A percentile compares a stretch with the other conserved stretches of the same genome.
Conservation (phyloP, 2,113 vertebrate genomes). For the Erpornis zantholeuca region DNA sequence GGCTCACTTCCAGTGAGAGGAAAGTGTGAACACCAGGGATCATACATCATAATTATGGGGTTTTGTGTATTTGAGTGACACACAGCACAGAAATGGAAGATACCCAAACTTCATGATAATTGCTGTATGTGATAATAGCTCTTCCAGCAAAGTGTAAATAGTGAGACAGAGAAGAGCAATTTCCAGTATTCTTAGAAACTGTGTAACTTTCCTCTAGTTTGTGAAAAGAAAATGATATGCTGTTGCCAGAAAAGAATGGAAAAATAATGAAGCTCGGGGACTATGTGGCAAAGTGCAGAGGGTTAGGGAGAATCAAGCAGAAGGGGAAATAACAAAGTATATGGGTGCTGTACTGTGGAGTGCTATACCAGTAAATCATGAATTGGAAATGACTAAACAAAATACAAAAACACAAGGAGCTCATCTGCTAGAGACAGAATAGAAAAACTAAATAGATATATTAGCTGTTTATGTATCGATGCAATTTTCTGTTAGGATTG, state of each 20-base stretch:
- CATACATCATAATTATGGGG: not conserved
- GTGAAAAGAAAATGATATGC: not conserved
- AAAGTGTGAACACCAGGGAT: not conserved
- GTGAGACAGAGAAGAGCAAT: not conserved
- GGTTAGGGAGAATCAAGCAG: not conserved
- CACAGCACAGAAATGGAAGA: not conserved
- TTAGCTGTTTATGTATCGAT: not conserved
- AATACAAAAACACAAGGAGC: not conserved
- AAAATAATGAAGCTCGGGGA: not conserved
- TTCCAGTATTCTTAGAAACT: not conserved
- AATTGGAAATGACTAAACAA: not conserved
- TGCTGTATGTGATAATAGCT: not conserved
- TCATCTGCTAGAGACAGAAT: not conserved
- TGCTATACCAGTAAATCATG: not conserved
- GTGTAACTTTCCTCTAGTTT: not conserved
- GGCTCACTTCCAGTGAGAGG: not conserved
- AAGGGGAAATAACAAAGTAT: not conserved
- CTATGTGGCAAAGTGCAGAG: not conserved
- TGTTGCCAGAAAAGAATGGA: not conserved
- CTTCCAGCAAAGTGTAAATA: not conserved
- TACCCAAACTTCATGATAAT: not conserved
- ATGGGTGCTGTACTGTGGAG: not conserved
- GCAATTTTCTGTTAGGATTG: not conserved
- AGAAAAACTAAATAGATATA: not conserved
- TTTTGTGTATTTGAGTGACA: not conserved